phyloP scores from a whole-genome alignment of 2,888 invertebrate species.

The Euproctis similis region DNA sequence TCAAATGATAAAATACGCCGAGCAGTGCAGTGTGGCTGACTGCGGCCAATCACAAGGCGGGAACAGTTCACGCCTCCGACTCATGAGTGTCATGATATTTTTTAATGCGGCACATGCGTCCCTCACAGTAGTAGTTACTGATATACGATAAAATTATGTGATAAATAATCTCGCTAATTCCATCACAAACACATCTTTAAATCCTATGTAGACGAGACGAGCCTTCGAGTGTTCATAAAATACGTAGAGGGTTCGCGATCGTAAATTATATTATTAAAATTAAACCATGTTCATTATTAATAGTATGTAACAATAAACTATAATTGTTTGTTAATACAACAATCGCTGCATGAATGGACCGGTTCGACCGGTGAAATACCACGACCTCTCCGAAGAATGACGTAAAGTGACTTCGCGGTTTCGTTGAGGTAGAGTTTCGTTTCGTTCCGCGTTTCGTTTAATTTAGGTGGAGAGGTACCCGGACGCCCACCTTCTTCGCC shows the following conservation, averaged over 20 bases:
- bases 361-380: no score
- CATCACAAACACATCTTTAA: slow-evolving; percentile 34
- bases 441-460: no score
- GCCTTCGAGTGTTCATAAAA: slow-evolving; percentile 30
- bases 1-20: slow-evolving; percentile 13
- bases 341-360: no score
- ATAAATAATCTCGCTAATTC: slow-evolving; percentile 36
- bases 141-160: slow-evolving; percentile 26
- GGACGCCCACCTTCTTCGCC: no score
- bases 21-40: slow-evolving; percentile 13
- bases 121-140: slow-evolving; percentile 34
- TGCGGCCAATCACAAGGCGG: slow-evolving; percentile 37
- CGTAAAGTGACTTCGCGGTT: no score
- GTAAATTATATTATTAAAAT: not conserved
- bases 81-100: slow-evolving; percentile 53
- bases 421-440: no score
- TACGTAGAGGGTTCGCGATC: slow-evolving; percentile 12
- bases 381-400: no score
- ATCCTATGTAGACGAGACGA: slow-evolving; percentile 42
- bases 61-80: slow-evolving; percentile 49
- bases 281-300: no score
- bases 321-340: no score
- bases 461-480: no score
- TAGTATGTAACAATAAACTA: no score
- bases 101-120: slow-evolving; percentile 32